Evolutionary conservation across 2,888 invertebrate genomes (phyloP).

Genomic region (Trachelus stipa): DNA sequence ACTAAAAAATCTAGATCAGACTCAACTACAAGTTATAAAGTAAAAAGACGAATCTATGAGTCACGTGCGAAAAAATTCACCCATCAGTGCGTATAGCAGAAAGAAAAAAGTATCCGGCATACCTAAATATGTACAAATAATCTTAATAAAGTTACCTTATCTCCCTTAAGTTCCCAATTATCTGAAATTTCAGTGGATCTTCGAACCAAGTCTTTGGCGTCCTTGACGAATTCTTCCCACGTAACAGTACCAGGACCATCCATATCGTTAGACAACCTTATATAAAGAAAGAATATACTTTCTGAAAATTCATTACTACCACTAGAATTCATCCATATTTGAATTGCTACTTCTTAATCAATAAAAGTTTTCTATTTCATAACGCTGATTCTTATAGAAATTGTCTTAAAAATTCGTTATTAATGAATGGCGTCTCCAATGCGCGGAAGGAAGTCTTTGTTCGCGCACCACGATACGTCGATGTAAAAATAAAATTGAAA

Average conservation of each 20-base stretch:
- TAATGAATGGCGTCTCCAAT: background rate
- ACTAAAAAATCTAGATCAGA: background rate
- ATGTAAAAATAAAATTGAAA: constrained; percentile 57
- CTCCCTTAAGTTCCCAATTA: constrained; percentile 59
- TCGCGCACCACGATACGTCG: constrained; percentile 37
- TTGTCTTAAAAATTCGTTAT: background rate
- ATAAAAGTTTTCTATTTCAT: background rate
- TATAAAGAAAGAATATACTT: background rate
- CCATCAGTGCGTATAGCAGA: background rate
- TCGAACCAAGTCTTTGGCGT: constrained; percentile 57
- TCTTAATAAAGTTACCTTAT: constrained; percentile 50
- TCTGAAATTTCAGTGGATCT: constrained; percentile 61
- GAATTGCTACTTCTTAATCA: background rate
- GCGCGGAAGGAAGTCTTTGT: constrained; percentile 17
- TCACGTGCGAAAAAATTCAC: background rate
- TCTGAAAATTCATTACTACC: background rate
- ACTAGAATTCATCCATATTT: background rate
- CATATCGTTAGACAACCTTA: constrained; percentile 38
- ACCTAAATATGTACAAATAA: background rate
- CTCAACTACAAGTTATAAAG: background rate
- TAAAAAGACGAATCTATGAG: background rate
- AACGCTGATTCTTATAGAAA: background rate
- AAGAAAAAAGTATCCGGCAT: background rate
- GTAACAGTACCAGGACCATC: constrained; percentile 62
- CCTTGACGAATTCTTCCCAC: constrained; percentile 64